Base-by-base conservation (phyloP, 2,888 invertebrate genomes). In the Pollenia angustigena region DNA sequence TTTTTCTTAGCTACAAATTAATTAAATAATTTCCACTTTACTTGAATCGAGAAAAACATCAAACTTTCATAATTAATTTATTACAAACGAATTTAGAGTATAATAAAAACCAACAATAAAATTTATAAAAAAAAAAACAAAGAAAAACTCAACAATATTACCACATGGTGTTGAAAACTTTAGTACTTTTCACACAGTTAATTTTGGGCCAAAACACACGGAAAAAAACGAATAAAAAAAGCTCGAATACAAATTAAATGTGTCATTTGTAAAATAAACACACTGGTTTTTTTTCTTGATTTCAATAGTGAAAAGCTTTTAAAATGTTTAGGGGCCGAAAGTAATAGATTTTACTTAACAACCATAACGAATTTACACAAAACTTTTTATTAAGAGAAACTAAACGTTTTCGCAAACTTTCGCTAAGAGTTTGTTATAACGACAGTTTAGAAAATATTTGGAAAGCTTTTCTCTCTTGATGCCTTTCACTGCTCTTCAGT, bases 261-360 rank as follows among this genome's bases (percentile, higher is more conserved):
- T 76, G 76, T 80, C 86, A 80, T 80, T 82, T 85, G n/a, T 54
- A 23, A 82, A 69, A 75, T 64, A 86, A 79, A 79, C 72, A 75
- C 14, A 48, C 42, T 16, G 32, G 32, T 4, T 32, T 32, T 32
- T 23, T 32, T 32, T 6, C n/a, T n/a, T 0, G 4, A 0, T 32
- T 32, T 32, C 32, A 32, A 6, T 32, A 32, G 32, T 32, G 32
- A 32, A 32, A 32, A 4, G 32, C 32, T 32, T 32, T 32, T 32
- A 32, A 32, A 32, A 6, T 32, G 32, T 32, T 4, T 6, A 32
- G 32, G 32, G 32, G 32, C 32, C 32, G 32, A 32, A 32, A 6
- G 32, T 32, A 4, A 32, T 32, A 32, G 4, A 32, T 32, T 32
- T 32, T 32, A 32, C 32, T 32, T 32, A 32, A 32, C 32, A 32